phyloP scores from a whole-genome alignment of 2,888 invertebrate species.

The Latheticus oryzae region DNA sequence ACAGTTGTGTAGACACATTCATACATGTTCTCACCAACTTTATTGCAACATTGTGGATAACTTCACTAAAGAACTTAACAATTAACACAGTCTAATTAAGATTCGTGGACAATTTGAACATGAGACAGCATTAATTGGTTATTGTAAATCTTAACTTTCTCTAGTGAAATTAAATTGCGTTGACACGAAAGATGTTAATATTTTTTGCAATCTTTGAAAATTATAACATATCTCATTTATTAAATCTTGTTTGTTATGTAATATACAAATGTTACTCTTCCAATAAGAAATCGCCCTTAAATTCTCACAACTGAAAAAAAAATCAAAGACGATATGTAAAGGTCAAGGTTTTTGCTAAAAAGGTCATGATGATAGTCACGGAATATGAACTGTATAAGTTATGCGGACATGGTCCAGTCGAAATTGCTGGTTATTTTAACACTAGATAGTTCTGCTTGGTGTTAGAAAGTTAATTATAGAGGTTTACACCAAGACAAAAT shows the following conservation, averaged over 20 bases:
- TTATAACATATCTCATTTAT: neutral
- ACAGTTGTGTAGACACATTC: no score
- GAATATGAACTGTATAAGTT: conserved; percentile 10
- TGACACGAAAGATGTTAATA: no score
- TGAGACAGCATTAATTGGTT: conserved; percentile 29
- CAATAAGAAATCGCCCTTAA: no score
- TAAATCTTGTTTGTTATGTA: neutral
- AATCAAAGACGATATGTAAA: conserved; percentile 21
- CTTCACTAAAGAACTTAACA: conserved; percentile 15
- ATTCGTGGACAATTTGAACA: conserved; percentile 10
- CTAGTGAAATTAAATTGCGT: conserved; percentile 8
- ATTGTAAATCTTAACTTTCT: conserved; percentile 20
- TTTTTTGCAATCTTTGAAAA: no score
- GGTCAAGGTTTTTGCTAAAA: conserved; percentile 26
- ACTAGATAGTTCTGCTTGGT: no score
- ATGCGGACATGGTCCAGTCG: conserved; percentile 20
- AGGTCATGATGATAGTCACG: conserved; percentile 33
- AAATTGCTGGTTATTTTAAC: conserved; percentile 23
- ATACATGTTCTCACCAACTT: no score
- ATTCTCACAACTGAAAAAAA: conserved; percentile 11
- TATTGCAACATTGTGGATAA: conserved; percentile 19
- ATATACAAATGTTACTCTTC: no score
- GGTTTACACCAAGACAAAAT: no score
- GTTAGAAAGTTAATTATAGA: no score
- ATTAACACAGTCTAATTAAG: conserved; percentile 24